phyloP scores from a whole-genome alignment of 2,797 vertebrate species.

The Xiphophorus birchmanni region DNA sequence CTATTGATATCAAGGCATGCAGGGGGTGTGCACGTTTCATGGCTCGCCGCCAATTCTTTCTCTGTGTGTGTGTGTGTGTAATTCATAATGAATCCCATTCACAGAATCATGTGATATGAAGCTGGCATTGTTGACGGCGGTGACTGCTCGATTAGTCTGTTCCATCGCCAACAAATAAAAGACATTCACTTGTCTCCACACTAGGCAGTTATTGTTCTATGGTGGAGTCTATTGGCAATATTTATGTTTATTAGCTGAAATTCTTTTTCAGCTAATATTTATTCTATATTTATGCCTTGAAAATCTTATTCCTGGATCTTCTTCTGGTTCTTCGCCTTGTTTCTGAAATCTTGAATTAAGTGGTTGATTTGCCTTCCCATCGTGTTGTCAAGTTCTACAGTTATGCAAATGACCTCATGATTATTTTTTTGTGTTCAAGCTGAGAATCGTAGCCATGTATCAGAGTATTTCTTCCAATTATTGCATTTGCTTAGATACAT shows the following conservation, averaged over 20 bases:
- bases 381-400: not conserved
- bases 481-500: not conserved
- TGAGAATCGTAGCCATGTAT: not conserved
- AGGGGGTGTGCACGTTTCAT: conserved; percentile 64
- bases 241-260: not conserved
- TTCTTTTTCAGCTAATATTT: not conserved
- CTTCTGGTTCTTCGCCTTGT: too few relatives aligned
- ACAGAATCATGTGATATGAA: conserved; percentile 76
- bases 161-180: conserved; percentile 69
- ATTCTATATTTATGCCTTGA: not conserved
- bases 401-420: not conserved
- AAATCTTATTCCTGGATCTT: not conserved
- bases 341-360: not conserved
- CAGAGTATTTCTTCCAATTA: not conserved
- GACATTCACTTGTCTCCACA: conserved; percentile 48
- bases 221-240: not conserved
- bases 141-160: conserved; percentile 64
- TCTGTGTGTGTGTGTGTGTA: conserved; percentile 50
- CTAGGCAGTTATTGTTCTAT: conserved; percentile 12
- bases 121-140: conserved; percentile 67
- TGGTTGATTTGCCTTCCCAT: not conserved
- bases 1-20: conserved; percentile 73
- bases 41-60: conserved; percentile 66
- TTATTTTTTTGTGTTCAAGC: not conserved
- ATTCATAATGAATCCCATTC: conserved; percentile 82